A percentile compares a stretch with the other conserved stretches of the same genome.
Conservation (phyloP, 2,113 vertebrate species). For the Dipodomys stephensi region DNA sequence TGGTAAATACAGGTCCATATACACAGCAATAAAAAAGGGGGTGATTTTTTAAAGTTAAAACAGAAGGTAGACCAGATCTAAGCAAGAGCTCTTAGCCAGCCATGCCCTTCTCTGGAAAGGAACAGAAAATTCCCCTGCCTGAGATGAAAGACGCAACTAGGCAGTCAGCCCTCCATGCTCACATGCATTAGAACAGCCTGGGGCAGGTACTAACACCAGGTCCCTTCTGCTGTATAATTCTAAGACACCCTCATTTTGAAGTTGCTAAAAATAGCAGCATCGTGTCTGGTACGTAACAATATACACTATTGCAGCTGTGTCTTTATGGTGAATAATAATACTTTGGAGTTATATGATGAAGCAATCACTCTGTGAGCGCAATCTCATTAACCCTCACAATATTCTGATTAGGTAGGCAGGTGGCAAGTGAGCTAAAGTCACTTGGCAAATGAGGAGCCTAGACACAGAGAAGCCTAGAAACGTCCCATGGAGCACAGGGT, state of each 20-base stretch:
- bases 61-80: background rate
- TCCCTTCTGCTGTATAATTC: constrained; percentile 74
- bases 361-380: constrained; percentile 79
- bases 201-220: background rate
- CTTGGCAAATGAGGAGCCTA: constrained; percentile 56
- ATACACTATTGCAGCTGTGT: constrained; percentile 82
- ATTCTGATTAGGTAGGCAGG: constrained; percentile 84
- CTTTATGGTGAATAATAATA: constrained; percentile 82
- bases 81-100: background rate
- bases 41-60: background rate
- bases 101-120: background rate
- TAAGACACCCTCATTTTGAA: constrained; percentile 76
- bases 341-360: constrained; percentile 81
- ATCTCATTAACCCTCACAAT: constrained; percentile 81
- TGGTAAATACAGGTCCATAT: background rate
- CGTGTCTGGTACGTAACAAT: constrained; percentile 81
- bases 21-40: background rate
- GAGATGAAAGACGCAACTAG: background rate
- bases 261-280: constrained; percentile 80
- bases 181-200: constrained; percentile 12
- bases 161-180: background rate
- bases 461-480: constrained; percentile 59
- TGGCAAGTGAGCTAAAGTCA: constrained; percentile 78
- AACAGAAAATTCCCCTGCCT: background rate
- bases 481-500: constrained; percentile 19